Conservation (phyloP, 2,113 vertebrate genomes). For the Scatophagus argus region DNA sequence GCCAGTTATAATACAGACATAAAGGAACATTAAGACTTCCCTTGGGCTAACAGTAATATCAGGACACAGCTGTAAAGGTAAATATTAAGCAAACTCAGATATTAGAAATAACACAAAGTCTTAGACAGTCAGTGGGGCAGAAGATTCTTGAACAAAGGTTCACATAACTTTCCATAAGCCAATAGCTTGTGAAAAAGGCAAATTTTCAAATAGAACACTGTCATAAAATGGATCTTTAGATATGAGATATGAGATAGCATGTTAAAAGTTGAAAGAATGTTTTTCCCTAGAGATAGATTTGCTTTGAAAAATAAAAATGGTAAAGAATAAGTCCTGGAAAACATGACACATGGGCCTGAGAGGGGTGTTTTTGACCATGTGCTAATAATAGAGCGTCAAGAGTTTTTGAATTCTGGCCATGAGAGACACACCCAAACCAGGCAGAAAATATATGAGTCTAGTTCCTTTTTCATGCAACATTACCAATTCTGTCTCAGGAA, state of each 20-base stretch:
- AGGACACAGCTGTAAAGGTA: not conserved
- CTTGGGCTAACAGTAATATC: not conserved
- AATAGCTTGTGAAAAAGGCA: not conserved
- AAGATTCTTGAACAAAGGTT: not conserved
- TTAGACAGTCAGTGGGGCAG: not conserved
- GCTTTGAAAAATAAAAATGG: slow-evolving; percentile 12
- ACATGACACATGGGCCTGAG: slow-evolving; percentile 44
- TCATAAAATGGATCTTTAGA: not conserved
- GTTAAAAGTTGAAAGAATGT: not conserved
- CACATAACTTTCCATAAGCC: not conserved
- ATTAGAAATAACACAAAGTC: not conserved
- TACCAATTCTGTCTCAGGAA: slow-evolving; percentile 63
- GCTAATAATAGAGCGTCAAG: slow-evolving; percentile 82
- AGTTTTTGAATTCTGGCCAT: slow-evolving; percentile 68
- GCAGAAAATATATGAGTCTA: slow-evolving; percentile 60
- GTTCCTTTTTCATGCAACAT: slow-evolving; percentile 75
- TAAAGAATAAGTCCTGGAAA: slow-evolving; percentile 57
- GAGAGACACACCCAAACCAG: slow-evolving; percentile 79
- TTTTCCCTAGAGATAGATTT: not conserved
- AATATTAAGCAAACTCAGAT: not conserved
- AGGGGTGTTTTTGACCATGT: slow-evolving; percentile 59
- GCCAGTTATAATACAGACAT: not conserved
- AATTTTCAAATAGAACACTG: not conserved
- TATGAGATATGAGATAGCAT: not conserved
- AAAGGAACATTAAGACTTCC: not conserved